phyloP scores from a whole-genome alignment of 2,113 vertebrate genomes.

The Malurus alboscapulatus region DNA sequence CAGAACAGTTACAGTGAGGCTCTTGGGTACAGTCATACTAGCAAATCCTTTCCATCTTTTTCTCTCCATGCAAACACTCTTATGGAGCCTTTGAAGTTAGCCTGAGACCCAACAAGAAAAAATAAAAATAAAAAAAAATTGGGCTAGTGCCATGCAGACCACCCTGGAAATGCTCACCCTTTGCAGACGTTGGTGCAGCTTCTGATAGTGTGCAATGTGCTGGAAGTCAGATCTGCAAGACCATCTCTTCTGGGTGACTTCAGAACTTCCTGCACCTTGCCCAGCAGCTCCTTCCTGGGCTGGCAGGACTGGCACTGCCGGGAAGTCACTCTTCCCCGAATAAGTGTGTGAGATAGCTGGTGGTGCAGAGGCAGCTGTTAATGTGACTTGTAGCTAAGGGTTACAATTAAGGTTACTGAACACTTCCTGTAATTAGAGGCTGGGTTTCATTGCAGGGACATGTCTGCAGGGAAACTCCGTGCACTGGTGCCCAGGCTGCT shows the following conservation, averaged over 20 bases:
- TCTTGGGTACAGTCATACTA: neutral
- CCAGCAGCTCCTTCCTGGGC: no score
- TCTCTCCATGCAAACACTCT: neutral
- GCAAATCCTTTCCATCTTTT: neutral
- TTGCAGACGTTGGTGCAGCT: accelerated
- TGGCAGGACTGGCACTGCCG: accelerated
- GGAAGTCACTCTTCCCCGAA: neutral
- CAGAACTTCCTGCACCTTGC: neutral
- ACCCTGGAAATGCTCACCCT: neutral
- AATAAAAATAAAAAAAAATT: neutral
- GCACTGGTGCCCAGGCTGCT: accelerated
- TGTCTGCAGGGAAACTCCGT: neutral
- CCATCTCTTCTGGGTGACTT: neutral
- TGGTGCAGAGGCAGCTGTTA: neutral
- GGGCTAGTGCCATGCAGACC: neutral
- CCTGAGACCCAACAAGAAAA: neutral
- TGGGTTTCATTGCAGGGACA: neutral
- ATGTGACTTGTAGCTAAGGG: neutral
- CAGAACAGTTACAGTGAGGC: neutral
- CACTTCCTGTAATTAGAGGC: neutral
- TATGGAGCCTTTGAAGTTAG: neutral
- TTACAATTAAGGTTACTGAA: neutral
- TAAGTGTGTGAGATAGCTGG: neutral
- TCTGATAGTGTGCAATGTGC: neutral
- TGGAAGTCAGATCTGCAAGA: neutral